phyloP scores from a whole-genome alignment of 2,113 vertebrate genomes.

The Empidonax alnorum region DNA sequence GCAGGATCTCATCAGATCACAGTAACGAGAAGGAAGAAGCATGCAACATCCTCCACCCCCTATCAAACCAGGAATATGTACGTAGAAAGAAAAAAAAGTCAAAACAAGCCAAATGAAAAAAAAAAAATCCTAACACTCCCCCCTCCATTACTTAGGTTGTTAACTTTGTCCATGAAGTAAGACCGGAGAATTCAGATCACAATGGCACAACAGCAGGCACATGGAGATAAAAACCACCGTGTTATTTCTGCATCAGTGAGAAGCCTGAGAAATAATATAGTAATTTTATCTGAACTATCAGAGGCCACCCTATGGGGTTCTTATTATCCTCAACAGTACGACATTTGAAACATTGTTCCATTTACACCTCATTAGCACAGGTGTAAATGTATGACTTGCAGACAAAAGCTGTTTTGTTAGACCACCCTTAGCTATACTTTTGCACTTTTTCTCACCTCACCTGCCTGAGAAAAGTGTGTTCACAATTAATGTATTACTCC shows the following conservation, averaged over 20 bases:
- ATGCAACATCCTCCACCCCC: rapidly evolving
- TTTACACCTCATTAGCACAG: background rate
- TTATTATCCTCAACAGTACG: background rate
- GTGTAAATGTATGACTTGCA: background rate
- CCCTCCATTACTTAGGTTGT: background rate
- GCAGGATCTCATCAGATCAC: background rate
- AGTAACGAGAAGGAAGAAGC: background rate
- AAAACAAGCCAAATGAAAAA: background rate
- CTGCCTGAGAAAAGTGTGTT: background rate
- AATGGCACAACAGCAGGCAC: background rate
- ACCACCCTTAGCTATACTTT: background rate
- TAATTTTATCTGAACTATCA: background rate
- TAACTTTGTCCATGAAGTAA: background rate
- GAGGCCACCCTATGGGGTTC: background rate
- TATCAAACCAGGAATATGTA: background rate
- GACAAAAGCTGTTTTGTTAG: background rate
- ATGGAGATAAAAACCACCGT: background rate
- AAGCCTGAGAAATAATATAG: background rate
- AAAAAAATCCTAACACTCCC: rapidly evolving
- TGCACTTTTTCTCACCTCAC: background rate
- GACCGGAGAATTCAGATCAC: background rate
- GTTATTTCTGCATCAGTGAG: background rate
- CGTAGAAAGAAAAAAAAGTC: background rate
- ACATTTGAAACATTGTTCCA: background rate
- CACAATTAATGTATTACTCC: background rate